These are phyloP conservation scores for Itoplectis maculator DNA, from an alignment of 2,888 invertebrate species.

Conservation along the genomic window DNA sequence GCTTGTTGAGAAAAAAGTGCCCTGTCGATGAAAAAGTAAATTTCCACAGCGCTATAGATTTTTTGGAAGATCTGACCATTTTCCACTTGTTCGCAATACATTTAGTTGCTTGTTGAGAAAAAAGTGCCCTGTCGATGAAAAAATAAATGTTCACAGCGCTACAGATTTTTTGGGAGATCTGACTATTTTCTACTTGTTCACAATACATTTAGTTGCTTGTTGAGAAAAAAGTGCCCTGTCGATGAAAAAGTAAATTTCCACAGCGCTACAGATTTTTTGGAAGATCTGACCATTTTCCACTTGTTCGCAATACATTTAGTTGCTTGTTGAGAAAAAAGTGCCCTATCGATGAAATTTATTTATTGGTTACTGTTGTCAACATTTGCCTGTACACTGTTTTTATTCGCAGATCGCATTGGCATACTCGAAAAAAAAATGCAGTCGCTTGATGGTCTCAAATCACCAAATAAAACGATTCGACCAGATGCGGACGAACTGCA, in stretches of 20 bases:
- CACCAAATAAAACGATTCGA: neutral
- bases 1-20: no score
- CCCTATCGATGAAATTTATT: neutral
- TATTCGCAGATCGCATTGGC: constrained; percentile 4
- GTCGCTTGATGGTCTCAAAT: neutral
- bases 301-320: no score
- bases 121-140: neutral
- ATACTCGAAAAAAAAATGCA: neutral
- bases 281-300: neutral
- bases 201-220: neutral
- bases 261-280: neutral
- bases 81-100: no score
- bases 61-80: no score
- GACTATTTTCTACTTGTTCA: neutral
- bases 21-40: no score
- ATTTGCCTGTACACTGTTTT: neutral
- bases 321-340: no score
- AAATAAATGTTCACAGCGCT: no score
- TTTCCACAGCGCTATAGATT: no score
- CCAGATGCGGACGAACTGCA: neutral
- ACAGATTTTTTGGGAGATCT: no score
- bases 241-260: neutral
- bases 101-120: neutral
- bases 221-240: constrained; percentile 2
- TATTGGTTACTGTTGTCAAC: neutral